These are phyloP conservation scores for Drosophila virilis DNA, from an alignment of 1,140 invertebrate species.

Conservation along the genomic window DNA sequence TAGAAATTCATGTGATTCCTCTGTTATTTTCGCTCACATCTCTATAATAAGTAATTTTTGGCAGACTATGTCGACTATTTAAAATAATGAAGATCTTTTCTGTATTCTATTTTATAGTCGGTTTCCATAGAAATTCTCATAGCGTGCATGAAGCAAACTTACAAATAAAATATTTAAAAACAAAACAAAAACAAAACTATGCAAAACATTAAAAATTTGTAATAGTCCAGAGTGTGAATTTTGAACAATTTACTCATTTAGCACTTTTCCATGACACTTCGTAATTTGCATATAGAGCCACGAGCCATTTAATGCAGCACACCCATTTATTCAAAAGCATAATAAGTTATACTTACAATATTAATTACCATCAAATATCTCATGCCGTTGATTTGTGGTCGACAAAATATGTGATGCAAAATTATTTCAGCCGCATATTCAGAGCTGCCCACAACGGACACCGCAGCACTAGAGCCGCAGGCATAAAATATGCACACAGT, in stretches of 20 bases:
- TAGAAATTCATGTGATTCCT: no score
- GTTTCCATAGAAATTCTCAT: no score
- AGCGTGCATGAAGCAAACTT: no score
- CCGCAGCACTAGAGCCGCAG: slow-evolving; percentile 36
- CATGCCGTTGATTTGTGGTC: slow-evolving; percentile 77
- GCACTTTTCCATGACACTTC: slow-evolving; percentile 36
- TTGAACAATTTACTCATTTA: slow-evolving; percentile 11
- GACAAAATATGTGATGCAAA: slow-evolving; percentile 69
- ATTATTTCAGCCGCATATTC: slow-evolving; percentile 72
- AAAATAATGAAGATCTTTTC: no score
- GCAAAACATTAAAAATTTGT: no score
- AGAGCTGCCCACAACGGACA: slow-evolving; percentile 69
- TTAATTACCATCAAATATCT: slow-evolving; percentile 82
- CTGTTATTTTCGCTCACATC: no score
- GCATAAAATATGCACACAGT: slow-evolving; percentile 71
- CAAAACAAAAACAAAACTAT: no score
- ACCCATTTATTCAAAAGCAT: slow-evolving; percentile 47
- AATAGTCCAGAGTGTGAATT: neutral
- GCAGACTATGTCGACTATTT: no score
- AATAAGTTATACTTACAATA: slow-evolving; percentile 68
- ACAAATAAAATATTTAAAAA: no score
- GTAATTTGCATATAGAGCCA: slow-evolving; percentile 34
- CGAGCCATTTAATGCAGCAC: slow-evolving; percentile 46
- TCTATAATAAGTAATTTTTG: no score
- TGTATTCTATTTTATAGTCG: no score